A percentile compares a stretch with the other conserved stretches of the same genome.
These are phyloP conservation scores for Oreochromis tanganicae DNA, from an alignment of 2,113 vertebrate species.

Conservation along the genomic window DNA sequence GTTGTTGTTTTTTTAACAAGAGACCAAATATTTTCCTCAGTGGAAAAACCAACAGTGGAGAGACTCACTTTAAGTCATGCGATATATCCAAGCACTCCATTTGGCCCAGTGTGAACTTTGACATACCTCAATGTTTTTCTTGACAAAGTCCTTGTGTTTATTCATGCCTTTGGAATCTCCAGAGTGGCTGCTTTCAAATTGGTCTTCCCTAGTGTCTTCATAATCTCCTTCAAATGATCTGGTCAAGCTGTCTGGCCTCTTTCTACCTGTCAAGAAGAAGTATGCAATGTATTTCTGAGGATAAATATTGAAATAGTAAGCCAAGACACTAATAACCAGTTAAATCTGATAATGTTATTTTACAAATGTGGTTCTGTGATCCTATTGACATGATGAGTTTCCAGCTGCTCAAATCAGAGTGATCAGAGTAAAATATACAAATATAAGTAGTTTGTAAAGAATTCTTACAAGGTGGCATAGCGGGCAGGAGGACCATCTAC, in stretches of 20 bases:
- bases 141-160: conserved; percentile 81
- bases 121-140: conserved; percentile 89
- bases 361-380: not conserved
- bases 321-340: not conserved
- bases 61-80: conserved; percentile 2
- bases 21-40: conserved; percentile 5
- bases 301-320: not conserved
- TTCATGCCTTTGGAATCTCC: conserved; percentile 53
- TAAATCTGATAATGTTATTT: not conserved
- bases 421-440: not conserved
- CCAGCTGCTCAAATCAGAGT: not conserved
- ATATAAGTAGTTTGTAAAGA: not conserved
- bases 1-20: not conserved
- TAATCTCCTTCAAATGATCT: conserved; percentile 6
- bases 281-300: not conserved
- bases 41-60: conserved; percentile 27
- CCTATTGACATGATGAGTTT: not conserved
- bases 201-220: conserved; percentile 7
- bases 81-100: conserved; percentile 1
- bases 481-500: not conserved
- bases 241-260: not conserved
- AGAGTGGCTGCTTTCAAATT: conserved; percentile 25
- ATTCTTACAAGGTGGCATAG: not conserved
- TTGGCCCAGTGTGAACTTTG: conserved; percentile 41
- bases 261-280: conserved; percentile 27